Evolutionary conservation across 2,888 invertebrate species (phyloP), one percentile per base, ranked within the genome.

Genomic region (Dexiosoma caninum): DNA sequence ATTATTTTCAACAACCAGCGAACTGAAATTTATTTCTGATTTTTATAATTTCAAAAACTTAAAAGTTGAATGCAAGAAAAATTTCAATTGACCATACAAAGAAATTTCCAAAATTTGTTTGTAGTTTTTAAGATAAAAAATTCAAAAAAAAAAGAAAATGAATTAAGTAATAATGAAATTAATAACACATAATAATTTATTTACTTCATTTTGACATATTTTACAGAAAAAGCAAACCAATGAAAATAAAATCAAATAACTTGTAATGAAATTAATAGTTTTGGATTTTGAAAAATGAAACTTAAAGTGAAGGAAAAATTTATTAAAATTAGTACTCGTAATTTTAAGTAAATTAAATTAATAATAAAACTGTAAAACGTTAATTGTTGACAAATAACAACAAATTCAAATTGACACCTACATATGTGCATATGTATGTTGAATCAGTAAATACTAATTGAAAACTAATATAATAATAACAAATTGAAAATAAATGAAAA

Each of bases 311-410:
- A 32, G 35, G n/a, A 62, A 57, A 66, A 57, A 57, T 35, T 51
- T 62, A 60, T 62, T 62, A 62, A 7, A 62, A 62, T 27, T 62
- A 60, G 16, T 35, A 51, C 16, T 5, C 16, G 30, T 40, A 75
- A 14, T 37, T 46, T 44, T 40, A 74, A 72, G 55, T 59, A 53
- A 27, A 3, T 30, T 5, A 37, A 66, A 67, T n/a, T 44, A 23
- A 55, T 35, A 40, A 66, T 44, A 69, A 70, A 70, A 62, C 23
- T 71, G 51, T 40, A 66, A 78, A 60, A 60, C 67, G 70, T 82
- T 82, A 62, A 71, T 75, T 82, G 78, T 78, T 78, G 30, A 69
- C 53, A 66, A 75, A 44, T 51, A 60, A 77, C 44, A 69, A 49
- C 23, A 70, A 75, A 57, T 37, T 51, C n/a, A 55, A 79, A 62